Conservation (phyloP, 2,113 vertebrate genomes). For the Etheostoma cragini region DNA sequence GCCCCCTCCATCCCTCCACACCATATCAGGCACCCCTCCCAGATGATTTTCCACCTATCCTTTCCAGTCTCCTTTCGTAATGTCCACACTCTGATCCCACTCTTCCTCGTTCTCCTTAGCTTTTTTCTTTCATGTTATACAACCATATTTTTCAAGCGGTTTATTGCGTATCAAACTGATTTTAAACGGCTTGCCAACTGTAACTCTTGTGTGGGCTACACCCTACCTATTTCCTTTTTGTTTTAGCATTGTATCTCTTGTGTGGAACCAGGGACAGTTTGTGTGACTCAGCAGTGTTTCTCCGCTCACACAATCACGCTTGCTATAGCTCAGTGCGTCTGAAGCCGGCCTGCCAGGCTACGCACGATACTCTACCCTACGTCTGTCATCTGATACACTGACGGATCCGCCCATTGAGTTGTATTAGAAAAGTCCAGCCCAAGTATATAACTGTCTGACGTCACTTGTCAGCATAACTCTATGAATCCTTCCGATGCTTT, state of each 20-base stretch:
- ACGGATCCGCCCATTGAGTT: constrained; percentile 43
- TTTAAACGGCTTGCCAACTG: constrained; percentile 23
- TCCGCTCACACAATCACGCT: constrained; percentile 54
- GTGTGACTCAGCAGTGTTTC: constrained; percentile 64
- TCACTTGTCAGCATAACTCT: constrained; percentile 13
- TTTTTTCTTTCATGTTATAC: constrained; percentile 49
- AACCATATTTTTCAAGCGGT: constrained; percentile 42
- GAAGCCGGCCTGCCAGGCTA: constrained; percentile 37
- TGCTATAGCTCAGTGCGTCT: constrained; percentile 31
- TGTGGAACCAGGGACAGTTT: constrained; percentile 29
- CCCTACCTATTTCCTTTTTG: constrained; percentile 14
- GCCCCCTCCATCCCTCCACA: constrained; percentile 48
- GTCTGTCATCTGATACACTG: constrained; percentile 61
- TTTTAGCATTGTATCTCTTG: constrained; percentile 27
- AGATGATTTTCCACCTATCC: constrained; percentile 85
- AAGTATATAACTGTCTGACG: constrained; percentile 8
- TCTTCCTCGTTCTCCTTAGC: constrained; percentile 44
- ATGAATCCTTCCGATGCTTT: constrained; percentile 21
- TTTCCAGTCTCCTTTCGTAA: constrained; percentile 82
- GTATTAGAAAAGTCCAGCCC: constrained; percentile 25
- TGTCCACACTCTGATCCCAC: constrained; percentile 45
- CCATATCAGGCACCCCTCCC: constrained; percentile 82
- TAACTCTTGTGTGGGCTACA: constrained; percentile 8
- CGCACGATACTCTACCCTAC: constrained; percentile 6
- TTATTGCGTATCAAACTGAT: constrained; percentile 34